phyloP scores from a whole-genome alignment of 2,888 invertebrate genomes.

The Hartigia nigra region DNA sequence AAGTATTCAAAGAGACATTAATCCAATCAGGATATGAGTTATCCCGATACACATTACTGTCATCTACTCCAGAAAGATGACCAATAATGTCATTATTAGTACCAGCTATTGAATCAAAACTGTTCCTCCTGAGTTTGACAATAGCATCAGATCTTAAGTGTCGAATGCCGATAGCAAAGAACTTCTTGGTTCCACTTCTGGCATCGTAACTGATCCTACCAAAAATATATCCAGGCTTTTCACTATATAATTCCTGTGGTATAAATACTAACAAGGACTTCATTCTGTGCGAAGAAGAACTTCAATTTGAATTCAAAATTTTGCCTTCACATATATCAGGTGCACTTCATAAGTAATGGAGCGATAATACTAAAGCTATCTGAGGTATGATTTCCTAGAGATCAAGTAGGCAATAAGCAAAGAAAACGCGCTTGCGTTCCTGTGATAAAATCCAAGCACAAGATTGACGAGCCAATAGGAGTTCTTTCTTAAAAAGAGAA shows the following conservation, averaged over 20 bases:
- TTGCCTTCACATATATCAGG: background rate
- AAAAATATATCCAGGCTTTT: slow-evolving; percentile 50
- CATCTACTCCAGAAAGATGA: slow-evolving; percentile 41
- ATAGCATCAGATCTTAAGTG: slow-evolving; percentile 24
- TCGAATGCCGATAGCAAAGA: slow-evolving; percentile 49
- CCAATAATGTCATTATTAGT: slow-evolving; percentile 44
- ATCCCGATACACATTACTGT: slow-evolving; percentile 28
- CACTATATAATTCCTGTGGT: slow-evolving; percentile 43
- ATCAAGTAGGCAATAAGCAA: background rate
- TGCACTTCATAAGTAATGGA: background rate
- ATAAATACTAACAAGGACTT: slow-evolving; percentile 54
- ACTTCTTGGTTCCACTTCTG: slow-evolving; percentile 44
- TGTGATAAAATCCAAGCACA: background rate
- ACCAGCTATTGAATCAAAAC: background rate
- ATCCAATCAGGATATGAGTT: slow-evolving; percentile 53
- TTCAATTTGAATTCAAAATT: background rate
- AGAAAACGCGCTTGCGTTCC: background rate
- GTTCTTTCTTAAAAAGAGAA: background rate
- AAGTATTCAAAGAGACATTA: slow-evolving; percentile 34
- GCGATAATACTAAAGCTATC: background rate
- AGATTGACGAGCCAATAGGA: background rate
- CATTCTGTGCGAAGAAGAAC: slow-evolving; percentile 28
- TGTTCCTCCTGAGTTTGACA: background rate
- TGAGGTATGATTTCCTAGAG: background rate
- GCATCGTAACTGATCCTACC: slow-evolving; percentile 48